Evolutionary conservation across 2,888 invertebrate genomes (phyloP), one percentile per base, ranked within the genome.

Genomic region (Polydrusus pterygomalis): DNA sequence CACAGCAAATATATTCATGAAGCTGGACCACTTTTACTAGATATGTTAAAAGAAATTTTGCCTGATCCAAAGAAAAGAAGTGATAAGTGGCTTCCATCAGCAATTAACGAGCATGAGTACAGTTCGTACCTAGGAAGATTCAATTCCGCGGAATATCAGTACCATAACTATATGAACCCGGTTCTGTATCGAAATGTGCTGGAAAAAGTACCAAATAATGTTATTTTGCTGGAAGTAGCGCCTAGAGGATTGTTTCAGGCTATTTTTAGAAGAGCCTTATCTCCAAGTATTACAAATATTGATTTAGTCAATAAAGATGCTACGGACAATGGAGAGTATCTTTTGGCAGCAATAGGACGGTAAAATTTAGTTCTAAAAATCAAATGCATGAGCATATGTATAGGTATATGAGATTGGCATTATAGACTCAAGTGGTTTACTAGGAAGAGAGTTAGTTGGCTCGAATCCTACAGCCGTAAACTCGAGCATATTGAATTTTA

Each of bases 211-310:
- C 96, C 95, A 3, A 88, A 90, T 25, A 92, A 95, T 83, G 96
- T 96, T 0, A 90, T 96, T 71, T 91, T 93, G 7, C 91, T 97
- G 74, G 96, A 97, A 86, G 91, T 97, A 56, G 95, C 96, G 0
- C 96, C 96, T 0, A 96, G 96, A 81, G 93, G 94, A 8, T 89
- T 96, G 0, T 90, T 96, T 45, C 96, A 96, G 84, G 93, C 95
- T 0, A 94, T 97, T 81, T 88, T 96, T 0, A 91, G 93, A 75
- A 89, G 95, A 38, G 93, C 94, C 0, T 87, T 96, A 34, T 87
- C 88, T 79, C 87, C 91, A 64, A 90, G 91, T 15, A 91, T 92
- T 72, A 88, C 90, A 40, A 93, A 94, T 83, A 88, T 95, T 18
- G 89, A 93, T 0, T 88, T 96, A 2, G 93, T 94, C 70, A 92